Evolutionary conservation across 2,113 vertebrate genomes (phyloP).

Genomic region (Echinops telfairi): DNA sequence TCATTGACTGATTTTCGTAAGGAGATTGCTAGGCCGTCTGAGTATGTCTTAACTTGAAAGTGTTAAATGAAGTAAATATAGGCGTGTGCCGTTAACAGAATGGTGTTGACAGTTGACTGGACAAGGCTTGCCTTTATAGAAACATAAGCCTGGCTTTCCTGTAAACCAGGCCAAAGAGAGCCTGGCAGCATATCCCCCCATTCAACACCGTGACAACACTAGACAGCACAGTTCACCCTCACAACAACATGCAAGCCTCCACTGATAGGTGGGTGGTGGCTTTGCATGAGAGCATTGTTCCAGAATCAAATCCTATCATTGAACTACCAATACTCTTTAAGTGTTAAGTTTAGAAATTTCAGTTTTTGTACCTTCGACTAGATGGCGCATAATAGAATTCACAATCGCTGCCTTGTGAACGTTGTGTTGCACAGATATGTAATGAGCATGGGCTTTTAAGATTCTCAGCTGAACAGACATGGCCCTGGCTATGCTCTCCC

Average conservation of each 20-base stretch:
- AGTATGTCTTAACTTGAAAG: background rate
- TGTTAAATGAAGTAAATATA: background rate
- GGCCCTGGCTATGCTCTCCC: accelerated
- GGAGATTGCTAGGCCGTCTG: background rate
- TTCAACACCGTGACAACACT: no score
- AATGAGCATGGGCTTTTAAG: accelerated
- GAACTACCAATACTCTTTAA: background rate
- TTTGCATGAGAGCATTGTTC: background rate
- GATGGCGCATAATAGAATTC: no score
- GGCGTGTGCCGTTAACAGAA: background rate
- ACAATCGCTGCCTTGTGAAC: no score
- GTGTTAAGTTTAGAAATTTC: no score
- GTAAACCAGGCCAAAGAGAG: background rate
- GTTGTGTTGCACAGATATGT: accelerated
- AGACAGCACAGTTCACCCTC: no score
- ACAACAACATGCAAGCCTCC: background rate
- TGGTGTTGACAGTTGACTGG: background rate
- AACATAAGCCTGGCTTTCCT: background rate
- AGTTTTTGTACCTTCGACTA: background rate
- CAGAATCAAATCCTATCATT: background rate
- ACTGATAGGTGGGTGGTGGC: background rate
- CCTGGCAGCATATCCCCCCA: no score
- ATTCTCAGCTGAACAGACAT: accelerated
- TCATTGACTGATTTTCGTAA: background rate
- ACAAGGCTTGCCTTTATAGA: background rate